A percentile compares a stretch with the other conserved stretches of the same genome.
These are phyloP conservation scores for Nasonovia ribisnigri DNA, from an alignment of 2,888 invertebrate species.

Conservation along the genomic window DNA sequence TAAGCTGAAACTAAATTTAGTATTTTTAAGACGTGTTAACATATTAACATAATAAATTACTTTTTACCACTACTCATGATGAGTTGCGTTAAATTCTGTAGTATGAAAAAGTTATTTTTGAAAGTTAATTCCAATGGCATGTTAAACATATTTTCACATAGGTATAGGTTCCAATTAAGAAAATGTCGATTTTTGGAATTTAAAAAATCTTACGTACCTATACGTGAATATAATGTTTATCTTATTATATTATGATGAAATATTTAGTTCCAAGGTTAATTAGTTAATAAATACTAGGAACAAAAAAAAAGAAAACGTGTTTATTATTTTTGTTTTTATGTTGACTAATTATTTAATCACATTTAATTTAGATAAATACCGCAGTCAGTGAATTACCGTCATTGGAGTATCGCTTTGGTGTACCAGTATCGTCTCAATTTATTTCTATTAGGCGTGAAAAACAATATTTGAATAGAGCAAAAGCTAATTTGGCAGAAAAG, in stretches of 20 bases:
- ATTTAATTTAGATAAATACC: conserved; percentile 68
- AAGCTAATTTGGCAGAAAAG: conserved; percentile 72
- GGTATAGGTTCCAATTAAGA: background rate
- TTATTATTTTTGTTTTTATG: background rate
- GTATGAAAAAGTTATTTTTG: background rate
- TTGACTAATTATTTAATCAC: background rate
- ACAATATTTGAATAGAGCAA: conserved; percentile 72
- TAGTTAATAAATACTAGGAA: background rate
- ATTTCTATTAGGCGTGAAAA: conserved; percentile 69
- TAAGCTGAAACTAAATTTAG: background rate
- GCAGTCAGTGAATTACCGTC: conserved; percentile 68
- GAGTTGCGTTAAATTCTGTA: background rate
- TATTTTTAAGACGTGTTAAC: background rate
- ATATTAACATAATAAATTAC: background rate
- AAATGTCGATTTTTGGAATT: background rate
- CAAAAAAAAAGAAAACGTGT: background rate
- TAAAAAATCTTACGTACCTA: background rate
- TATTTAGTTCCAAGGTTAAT: background rate
- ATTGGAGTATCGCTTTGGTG: conserved; percentile 69
- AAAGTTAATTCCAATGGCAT: background rate
- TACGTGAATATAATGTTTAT: background rate
- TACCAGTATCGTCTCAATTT: conserved; percentile 68
- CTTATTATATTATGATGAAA: background rate
- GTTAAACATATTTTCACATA: background rate
- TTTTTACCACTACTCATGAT: background rate